Conservation (phyloP, 2,113 vertebrate genomes). For the Corvus cornix region DNA sequence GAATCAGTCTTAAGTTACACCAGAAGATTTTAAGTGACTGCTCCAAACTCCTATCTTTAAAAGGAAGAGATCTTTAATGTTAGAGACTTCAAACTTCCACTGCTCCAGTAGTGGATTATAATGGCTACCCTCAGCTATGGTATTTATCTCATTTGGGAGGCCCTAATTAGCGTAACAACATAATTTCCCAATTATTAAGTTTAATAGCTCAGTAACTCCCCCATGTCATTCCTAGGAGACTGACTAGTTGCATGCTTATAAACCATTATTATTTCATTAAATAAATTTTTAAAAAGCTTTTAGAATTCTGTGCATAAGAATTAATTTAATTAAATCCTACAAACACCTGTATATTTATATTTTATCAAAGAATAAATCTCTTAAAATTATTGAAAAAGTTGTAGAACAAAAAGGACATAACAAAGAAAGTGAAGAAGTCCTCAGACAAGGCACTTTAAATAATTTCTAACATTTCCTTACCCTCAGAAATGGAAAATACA, state of each 20-base stretch:
- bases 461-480: not conserved
- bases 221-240: not conserved
- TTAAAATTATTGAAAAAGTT: not conserved
- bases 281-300: not conserved
- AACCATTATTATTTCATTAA: not conserved
- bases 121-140: not conserved
- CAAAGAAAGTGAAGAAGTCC: not conserved
- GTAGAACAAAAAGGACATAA: not conserved
- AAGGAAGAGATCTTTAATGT: not conserved
- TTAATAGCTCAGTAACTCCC: not conserved
- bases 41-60: not conserved
- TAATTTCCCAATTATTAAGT: not conserved
- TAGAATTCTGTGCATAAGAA: not conserved
- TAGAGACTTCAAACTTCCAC: not conserved
- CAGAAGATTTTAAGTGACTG: not conserved
- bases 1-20: not conserved
- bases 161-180: not conserved
- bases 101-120: not conserved
- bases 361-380: not conserved
- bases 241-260: not conserved
- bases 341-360: not conserved
- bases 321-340: not conserved
- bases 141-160: not conserved
- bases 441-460: fast-evolving
- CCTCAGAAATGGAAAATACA: not conserved